Evolutionary conservation across 2,797 vertebrate genomes (phyloP).

Genomic region (Emys orbicularis): DNA sequence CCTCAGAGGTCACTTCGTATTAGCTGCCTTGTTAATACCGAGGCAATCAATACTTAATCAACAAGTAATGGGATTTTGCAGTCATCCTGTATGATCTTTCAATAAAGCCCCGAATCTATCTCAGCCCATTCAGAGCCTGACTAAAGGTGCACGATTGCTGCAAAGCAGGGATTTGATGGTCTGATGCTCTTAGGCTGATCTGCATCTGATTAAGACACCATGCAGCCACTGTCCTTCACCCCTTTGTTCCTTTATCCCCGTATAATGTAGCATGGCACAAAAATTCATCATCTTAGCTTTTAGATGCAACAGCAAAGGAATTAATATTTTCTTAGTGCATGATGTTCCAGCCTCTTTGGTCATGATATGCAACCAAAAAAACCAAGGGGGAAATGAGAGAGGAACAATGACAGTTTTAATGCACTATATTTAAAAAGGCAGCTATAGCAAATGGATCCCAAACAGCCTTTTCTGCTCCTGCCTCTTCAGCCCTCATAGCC

Average conservation of each 20-base stretch:
- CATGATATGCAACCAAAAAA: conserved; percentile 59
- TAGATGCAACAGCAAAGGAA: conserved; percentile 84
- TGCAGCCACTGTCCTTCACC: conserved; percentile 94
- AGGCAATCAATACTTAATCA: conserved; percentile 99
- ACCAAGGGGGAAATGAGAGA: conserved; percentile 23
- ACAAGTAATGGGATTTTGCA: conserved; percentile 99
- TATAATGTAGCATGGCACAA: conserved; percentile 88
- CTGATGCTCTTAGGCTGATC: conserved; percentile 96
- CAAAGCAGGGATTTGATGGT: conserved; percentile 92
- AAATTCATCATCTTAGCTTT: conserved; percentile 89
- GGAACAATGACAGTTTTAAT: conserved; percentile 51
- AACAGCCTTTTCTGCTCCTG: conserved; percentile 21
- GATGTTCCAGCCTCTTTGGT: conserved; percentile 76
- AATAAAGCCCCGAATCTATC: conserved; percentile 98
- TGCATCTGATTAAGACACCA: conserved; percentile 98
- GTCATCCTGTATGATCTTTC: conserved; percentile 99
- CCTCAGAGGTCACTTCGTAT: conserved; percentile 98
- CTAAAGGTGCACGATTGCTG: conserved; percentile 84
- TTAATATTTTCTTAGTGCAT: conserved; percentile 80
- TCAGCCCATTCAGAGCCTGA: conserved; percentile 89
- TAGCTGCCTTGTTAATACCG: conserved; percentile 99
- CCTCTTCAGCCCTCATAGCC: background rate
- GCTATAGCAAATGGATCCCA: conserved; percentile 43
- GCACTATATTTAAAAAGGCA: conserved; percentile 49
- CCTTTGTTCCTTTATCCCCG: conserved; percentile 90